These are phyloP conservation scores for Watsonalla cultraria DNA, from an alignment of 2,888 invertebrate species.

Conservation along the genomic window DNA sequence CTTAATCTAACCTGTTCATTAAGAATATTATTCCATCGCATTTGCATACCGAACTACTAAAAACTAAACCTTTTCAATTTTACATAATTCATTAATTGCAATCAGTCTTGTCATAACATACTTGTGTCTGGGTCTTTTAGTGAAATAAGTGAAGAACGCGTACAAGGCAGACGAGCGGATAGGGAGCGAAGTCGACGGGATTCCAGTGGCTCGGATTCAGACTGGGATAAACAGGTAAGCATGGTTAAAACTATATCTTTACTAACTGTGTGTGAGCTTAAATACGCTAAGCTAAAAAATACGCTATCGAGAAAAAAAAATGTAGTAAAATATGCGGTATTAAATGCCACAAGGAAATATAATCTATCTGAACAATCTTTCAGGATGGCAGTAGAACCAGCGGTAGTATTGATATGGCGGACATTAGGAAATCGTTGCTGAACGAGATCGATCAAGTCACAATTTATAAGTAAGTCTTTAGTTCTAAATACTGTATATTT, in stretches of 20 bases:
- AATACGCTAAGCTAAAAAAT: no score
- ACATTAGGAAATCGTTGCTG: slow-evolving; percentile 84
- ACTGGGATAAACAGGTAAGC: slow-evolving; percentile 82
- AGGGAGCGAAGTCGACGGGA: slow-evolving; percentile 76
- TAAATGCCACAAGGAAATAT: no score
- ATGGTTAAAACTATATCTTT: no score
- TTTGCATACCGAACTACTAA: no score
- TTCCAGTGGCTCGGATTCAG: slow-evolving; percentile 86
- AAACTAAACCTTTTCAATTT: not conserved
- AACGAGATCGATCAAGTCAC: slow-evolving; percentile 83
- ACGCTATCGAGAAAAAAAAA: no score
- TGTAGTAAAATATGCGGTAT: no score
- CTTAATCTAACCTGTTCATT: no score
- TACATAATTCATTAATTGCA: no score
- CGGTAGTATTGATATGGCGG: slow-evolving; percentile 82
- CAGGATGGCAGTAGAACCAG: slow-evolving; percentile 83
- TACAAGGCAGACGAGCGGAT: slow-evolving; percentile 81
- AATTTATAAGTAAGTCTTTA: slow-evolving; percentile 45
- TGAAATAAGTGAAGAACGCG: slow-evolving; percentile 83
- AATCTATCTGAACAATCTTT: no score
- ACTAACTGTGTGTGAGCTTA: no score
- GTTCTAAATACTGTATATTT: no score
- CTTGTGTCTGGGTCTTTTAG: slow-evolving; percentile 49
- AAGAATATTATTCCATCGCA: no score
- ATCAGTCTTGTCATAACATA: not conserved